Base-by-base conservation (phyloP, 2,888 invertebrate genomes). In the Sclerodermus sp. region DNA sequence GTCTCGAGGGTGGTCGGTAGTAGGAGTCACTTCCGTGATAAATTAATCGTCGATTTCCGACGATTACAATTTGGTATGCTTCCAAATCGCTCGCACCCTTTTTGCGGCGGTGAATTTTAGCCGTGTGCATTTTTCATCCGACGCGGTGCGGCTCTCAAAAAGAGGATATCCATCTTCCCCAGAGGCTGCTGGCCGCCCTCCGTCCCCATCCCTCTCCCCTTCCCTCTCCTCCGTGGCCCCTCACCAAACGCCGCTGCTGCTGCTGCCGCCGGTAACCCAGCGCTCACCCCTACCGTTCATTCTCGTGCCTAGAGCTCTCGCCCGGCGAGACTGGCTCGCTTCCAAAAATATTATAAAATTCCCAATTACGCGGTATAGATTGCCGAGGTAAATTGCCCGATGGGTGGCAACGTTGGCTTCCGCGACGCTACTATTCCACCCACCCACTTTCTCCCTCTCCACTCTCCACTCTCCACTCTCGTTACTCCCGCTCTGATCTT, bases 291-390 rank as follows among this genome's bases (percentile, higher is more conserved):
- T 23, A 3, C 23, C 8, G 3, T 23, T 34, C 34, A 13, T 34
- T 34, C 13, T 34, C 47, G 40, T 42, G 58, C 53, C 58, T 62
- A 54, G n/a, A n/a, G 57, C 58, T 49, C 46, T 44, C 55, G 56
- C 54, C 57, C 59, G 55, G 54, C 55, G 62, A 59, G 68, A 74
- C 72, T 76, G 76, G 75, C 76, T 68, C 68, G 68, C 70, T 72
- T 76, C 74, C 76, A 76, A 76, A 76, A 76, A 74, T 76, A 76
- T 76, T 76, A 74, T 75, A 74, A 75, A 75, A 76, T 74, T 75
- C 71, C 73, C 73, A 76, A 76, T 76, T 75, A 70, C 69, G 73
- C 60, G 69, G 70, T 72, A 72, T 69, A 70, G 72, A 74, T 74
- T 73, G 74, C 67, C 67, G 67, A 68, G 73, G 72, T 70, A 73